Evolutionary conservation across 2,113 vertebrate species (phyloP), one percentile per base, ranked within the genome.

Genomic region (Siniperca knerii): DNA sequence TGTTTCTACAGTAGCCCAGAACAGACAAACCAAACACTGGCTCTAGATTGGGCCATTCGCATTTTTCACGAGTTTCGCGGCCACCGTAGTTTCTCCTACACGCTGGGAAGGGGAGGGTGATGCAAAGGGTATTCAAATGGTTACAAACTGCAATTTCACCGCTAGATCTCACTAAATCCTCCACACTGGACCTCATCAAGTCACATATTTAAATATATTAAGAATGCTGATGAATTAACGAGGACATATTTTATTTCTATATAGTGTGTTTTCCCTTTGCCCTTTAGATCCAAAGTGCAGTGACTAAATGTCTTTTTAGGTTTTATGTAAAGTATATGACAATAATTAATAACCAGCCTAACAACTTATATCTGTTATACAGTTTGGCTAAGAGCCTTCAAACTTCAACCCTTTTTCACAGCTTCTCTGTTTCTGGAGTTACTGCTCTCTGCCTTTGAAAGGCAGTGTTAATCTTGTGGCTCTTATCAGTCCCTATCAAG

Each of bases 401-500:
- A 64, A 12, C 55, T 54, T 57, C 33, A 25, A 18, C 42, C 23
- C 33, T 62, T 37, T 33, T 33, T 15, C 33, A 71, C 8, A 37
- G 15, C 52, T 7, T 72, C 21, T 35, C 33, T 21, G 62, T 46
- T 48, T 62, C 46, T 66, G 60, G 35, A 69, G 64, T 25, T 58
- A 20, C 52, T 54, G 33, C 29, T 29, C 18, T 61, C 46, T 23
- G 57, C 50, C 12, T 65, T 66, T 73, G 46, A 18, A 46, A 37
- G 21, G n/a, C 33, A 44, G 64, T n/a, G 18, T 77, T 80, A 21
- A 77, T 70, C 57, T 3, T 10, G 35, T 55, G 7, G 25, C 13
- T 77, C 29, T 48, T 37, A 66, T 73, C 60, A 40, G 55, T 44
- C 68, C 52, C 55, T 29, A 40, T 85, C 64, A 79, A 70, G 75